phyloP scores from a whole-genome alignment of 2,797 vertebrate species.

The Capromys pilorides region DNA sequence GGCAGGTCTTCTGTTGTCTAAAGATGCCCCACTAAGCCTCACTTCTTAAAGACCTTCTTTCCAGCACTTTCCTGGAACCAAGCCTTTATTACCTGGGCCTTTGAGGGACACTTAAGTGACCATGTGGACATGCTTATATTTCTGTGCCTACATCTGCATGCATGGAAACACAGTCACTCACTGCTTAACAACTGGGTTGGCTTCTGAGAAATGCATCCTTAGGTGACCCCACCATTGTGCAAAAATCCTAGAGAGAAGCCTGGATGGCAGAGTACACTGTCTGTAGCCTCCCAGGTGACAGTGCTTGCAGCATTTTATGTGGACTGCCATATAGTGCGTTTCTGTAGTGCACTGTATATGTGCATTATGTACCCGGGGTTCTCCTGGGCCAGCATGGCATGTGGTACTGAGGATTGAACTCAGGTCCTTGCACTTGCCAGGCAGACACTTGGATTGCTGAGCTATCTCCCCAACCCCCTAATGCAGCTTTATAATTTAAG shows the following conservation, averaged over 20 bases:
- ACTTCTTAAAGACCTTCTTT: neutral
- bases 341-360: no score
- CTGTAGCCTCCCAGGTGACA: neutral
- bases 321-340: neutral
- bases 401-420: no score
- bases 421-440: no score
- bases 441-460: no score
- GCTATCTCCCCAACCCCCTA: no score
- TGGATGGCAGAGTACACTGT: no score
- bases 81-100: neutral
- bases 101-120: neutral
- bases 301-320: neutral
- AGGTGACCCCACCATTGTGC: neutral
- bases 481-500: neutral
- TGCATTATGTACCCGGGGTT: neutral
- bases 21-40: neutral
- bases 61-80: neutral
- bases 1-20: no score
- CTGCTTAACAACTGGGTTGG: neutral
- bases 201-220: neutral
- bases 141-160: neutral
- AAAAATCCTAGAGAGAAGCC: neutral
- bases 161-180: neutral
- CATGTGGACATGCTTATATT: neutral
- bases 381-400: no score